phyloP scores from a whole-genome alignment of 1,140 invertebrate species.

The Drosophila rufa region DNA sequence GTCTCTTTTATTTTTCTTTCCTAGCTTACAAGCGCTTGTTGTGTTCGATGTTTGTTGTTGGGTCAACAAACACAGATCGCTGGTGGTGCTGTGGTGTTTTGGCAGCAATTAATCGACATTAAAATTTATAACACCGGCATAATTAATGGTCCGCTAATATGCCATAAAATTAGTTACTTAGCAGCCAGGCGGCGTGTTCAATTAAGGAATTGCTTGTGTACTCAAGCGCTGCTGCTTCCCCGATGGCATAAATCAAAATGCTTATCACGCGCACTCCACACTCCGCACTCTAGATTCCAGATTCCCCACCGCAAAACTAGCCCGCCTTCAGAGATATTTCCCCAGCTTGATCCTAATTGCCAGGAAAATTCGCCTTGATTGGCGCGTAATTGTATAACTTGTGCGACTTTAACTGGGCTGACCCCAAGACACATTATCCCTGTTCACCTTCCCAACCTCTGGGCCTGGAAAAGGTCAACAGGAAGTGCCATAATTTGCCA shows the following conservation, averaged over 20 bases:
- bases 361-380: slow-evolving; percentile 54
- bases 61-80: slow-evolving; percentile 50
- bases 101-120: slow-evolving; percentile 83
- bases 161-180: slow-evolving; percentile 82
- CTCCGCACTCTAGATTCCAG: slow-evolving; percentile 10
- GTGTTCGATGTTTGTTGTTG: slow-evolving; percentile 55
- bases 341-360: slow-evolving; percentile 42
- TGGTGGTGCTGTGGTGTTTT: slow-evolving; percentile 69
- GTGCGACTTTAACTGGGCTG: slow-evolving; percentile 46
- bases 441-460: slow-evolving; percentile 6
- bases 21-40: slow-evolving; percentile 48
- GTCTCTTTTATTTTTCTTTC: background rate
- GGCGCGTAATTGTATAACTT: slow-evolving; percentile 79
- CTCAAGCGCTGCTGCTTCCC: slow-evolving; percentile 46
- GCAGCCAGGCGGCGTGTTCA: slow-evolving; percentile 66
- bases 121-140: slow-evolving; percentile 79
- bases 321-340: slow-evolving; percentile 32
- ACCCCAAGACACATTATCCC: slow-evolving; percentile 23
- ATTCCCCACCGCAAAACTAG: slow-evolving; percentile 14
- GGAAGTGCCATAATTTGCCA: slow-evolving; percentile 79
- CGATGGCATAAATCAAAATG: slow-evolving; percentile 80
- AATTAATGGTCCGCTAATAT: slow-evolving; percentile 82
- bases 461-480: slow-evolving; percentile 64
- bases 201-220: slow-evolving; percentile 76
- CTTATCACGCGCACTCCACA: slow-evolving; percentile 74